Percentiles rank a stretch among this genome's conserved stretches.
Evolutionary conservation across 2,888 invertebrate genomes (phyloP).

Genomic region (Desoria tigrina): DNA sequence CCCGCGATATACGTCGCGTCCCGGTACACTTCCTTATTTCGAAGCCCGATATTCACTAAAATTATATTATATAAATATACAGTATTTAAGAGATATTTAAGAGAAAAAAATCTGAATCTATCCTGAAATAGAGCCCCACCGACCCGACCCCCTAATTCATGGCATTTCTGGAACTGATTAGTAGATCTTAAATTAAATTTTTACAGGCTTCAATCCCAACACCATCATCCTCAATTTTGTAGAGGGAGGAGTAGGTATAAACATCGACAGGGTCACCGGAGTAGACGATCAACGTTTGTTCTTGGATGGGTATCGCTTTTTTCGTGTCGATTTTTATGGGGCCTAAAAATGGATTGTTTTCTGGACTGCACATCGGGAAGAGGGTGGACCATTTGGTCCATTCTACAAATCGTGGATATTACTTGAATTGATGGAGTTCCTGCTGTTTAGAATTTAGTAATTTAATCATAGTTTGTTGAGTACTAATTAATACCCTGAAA

Average conservation of each 20-base stretch:
- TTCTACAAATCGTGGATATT: constrained; percentile 4
- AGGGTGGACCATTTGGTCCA: constrained; percentile 17
- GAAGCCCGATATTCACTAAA: constrained; percentile 15
- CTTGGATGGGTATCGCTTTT: neutral
- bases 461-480: no score
- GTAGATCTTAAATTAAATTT: neutral
- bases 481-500: no score
- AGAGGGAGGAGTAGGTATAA: constrained; percentile 11
- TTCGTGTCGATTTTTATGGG: constrained; percentile 29
- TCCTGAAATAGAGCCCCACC: no score
- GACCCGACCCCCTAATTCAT: no score
- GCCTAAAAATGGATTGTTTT: constrained; percentile 18
- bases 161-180: no score
- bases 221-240: constrained; percentile 4
- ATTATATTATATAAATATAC: neutral
- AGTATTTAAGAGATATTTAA: neutral
- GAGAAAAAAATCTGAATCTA: no score
- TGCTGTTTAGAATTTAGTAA: no score
- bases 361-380: constrained; percentile 23
- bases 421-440: no score
- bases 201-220: constrained; percentile 29
- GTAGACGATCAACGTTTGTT: constrained; percentile 21
- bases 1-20: constrained; percentile 32
- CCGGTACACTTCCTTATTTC: neutral
- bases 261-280: constrained; percentile 14